These are phyloP conservation scores for Drosophila crucigera DNA, from an alignment of 2,888 invertebrate genomes.

Conservation along the genomic window DNA sequence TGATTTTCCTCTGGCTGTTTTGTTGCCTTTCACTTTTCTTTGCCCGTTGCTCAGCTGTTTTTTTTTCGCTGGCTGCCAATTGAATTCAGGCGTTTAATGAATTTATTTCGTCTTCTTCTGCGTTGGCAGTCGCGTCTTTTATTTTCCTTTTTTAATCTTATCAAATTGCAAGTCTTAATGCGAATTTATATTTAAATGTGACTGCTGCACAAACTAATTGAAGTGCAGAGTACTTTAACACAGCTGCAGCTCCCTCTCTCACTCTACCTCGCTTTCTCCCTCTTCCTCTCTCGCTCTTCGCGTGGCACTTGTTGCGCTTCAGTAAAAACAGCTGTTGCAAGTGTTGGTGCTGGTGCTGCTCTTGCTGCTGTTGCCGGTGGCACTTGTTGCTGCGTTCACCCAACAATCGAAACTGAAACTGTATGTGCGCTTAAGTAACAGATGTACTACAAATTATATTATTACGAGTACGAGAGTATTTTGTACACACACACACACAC, in stretches of 20 bases:
- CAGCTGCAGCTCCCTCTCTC: background rate
- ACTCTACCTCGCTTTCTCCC: background rate
- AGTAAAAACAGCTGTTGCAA: slow-evolving; percentile 35
- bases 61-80: slow-evolving; percentile 50
- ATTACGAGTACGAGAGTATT: slow-evolving; percentile 21
- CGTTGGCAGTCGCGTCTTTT: slow-evolving; percentile 5
- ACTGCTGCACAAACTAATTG: slow-evolving; percentile 43
- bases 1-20: slow-evolving; percentile 20
- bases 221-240: slow-evolving; percentile 13
- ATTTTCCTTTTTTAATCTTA: slow-evolving; percentile 40
- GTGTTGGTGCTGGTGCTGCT: slow-evolving; percentile 21
- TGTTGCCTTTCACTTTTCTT: slow-evolving; percentile 62
- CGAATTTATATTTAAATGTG: slow-evolving; percentile 65
- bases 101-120: slow-evolving; percentile 62
- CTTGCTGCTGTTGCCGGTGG: slow-evolving; percentile 32
- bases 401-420: slow-evolving; percentile 78
- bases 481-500: slow-evolving; percentile 8
- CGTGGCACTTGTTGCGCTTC: slow-evolving; percentile 79
- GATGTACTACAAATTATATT: slow-evolving; percentile 43
- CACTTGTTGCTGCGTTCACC: slow-evolving; percentile 80
- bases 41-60: slow-evolving; percentile 25
- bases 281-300: background rate
- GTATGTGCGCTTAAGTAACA: slow-evolving; percentile 72
- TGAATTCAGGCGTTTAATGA: slow-evolving; percentile 58
- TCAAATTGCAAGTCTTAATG: slow-evolving; percentile 58